Evolutionary conservation across 2,888 invertebrate genomes (phyloP).

Genomic region (Tetrapedia diversipes): DNA sequence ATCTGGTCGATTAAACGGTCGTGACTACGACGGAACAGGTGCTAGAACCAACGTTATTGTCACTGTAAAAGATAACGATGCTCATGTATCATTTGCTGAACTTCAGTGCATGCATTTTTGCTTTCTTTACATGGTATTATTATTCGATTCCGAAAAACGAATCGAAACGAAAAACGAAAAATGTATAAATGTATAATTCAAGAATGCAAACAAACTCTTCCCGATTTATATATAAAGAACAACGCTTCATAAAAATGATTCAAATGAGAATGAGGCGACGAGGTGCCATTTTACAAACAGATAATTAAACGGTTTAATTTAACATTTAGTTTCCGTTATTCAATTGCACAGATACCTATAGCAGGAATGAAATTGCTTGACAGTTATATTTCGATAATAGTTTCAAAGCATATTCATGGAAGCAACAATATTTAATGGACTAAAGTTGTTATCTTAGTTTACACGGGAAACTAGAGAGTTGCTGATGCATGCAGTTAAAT

Average conservation of each 20-base stretch:
- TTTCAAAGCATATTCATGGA: background rate
- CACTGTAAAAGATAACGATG: conserved; percentile 60
- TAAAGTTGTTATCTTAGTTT: conserved; percentile 15
- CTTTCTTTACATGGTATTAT: background rate
- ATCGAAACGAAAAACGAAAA: too few species aligned
- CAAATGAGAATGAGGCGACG: background rate
- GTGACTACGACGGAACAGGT: conserved; percentile 50
- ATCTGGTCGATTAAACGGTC: conserved; percentile 54
- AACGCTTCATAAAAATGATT: background rate
- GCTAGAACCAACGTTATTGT: conserved; percentile 59
- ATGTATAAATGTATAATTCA: too few species aligned
- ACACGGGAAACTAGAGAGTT: conserved; percentile 29
- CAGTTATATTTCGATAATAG: background rate
- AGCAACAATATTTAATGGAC: background rate
- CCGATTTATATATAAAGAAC: background rate
- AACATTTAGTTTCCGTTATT: background rate
- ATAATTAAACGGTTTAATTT: background rate
- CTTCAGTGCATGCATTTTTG: background rate
- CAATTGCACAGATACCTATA: background rate
- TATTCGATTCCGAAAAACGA: background rate
- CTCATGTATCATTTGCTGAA: conserved; percentile 25
- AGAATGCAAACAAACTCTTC: too few species aligned
- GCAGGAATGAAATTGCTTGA: background rate
- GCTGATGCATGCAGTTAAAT: conserved; percentile 52
- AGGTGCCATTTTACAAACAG: background rate